These are phyloP conservation scores for Aurelia sp. DNA, from an alignment of 30 jellyfish, hydroid and myxozoan genomes.

Conservation along the genomic window DNA sequence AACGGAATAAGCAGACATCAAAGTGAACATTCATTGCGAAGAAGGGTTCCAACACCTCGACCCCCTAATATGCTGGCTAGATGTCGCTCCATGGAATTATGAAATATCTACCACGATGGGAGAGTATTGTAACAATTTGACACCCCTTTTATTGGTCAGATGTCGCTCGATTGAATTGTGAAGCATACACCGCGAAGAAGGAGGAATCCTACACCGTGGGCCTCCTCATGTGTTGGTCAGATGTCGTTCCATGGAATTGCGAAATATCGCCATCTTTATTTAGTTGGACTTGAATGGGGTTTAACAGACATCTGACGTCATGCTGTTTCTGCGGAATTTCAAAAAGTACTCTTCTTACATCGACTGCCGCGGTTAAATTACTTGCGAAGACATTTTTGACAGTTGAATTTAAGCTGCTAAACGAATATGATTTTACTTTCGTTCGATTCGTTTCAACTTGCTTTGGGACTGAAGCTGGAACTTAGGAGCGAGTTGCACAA, in stretches of 20 bases:
- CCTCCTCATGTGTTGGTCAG: slow-evolving; percentile 14
- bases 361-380: no score
- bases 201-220: slow-evolving; percentile 8
- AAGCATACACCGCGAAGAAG: not conserved
- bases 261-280: not conserved
- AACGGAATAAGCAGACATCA: not conserved
- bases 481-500: no score
- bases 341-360: no score
- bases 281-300: not conserved
- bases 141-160: slow-evolving; percentile 24
- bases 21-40: not conserved
- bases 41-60: slow-evolving; percentile 21
- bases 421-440: no score
- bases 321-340: no score
- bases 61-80: slow-evolving; percentile 22
- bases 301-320: not conserved
- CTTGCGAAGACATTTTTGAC: no score
- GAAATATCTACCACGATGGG: not conserved
- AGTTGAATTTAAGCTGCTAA: no score
- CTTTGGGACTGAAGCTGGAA: no score
- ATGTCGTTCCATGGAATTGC: slow-evolving; percentile 5
- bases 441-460: no score
- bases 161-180: slow-evolving; percentile 11
- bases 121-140: not conserved
- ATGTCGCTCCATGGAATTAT: slow-evolving; percentile 9